These are phyloP conservation scores for Mormyrus hasselquistii DNA, from an alignment of 2,797 vertebrate genomes.

Conservation along the genomic window DNA sequence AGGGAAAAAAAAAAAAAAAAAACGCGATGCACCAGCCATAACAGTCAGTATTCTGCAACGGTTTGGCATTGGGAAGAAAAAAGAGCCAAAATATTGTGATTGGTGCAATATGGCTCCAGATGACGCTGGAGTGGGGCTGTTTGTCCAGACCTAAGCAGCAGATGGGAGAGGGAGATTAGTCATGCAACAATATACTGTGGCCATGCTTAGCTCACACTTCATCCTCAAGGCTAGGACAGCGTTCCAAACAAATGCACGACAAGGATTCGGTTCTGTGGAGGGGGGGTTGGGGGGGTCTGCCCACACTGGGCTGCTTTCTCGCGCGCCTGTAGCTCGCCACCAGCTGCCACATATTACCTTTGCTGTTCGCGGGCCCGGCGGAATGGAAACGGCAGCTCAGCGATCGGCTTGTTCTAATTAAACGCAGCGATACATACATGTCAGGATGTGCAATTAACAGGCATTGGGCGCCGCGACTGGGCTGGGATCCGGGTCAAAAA, in stretches of 20 bases:
- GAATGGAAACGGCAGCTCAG: neutral
- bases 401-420: neutral
- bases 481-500: neutral
- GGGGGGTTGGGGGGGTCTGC: neutral
- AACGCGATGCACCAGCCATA: conserved; percentile 7
- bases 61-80: conserved; percentile 13
- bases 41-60: conserved; percentile 16
- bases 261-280: neutral
- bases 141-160: conserved; percentile 25
- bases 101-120: conserved; percentile 33
- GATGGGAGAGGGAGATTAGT: conserved; percentile 33
- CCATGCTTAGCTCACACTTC: conserved; percentile 26
- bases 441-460: neutral
- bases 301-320: neutral
- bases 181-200: conserved; percentile 26
- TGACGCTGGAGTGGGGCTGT: conserved; percentile 25
- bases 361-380: neutral
- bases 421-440: neutral
- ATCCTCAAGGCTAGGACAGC: conserved; percentile 26
- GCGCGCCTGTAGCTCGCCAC: neutral
- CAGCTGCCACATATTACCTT: neutral
- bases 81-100: conserved; percentile 32
- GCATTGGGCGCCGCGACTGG: neutral
- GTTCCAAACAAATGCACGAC: conserved; percentile 22
- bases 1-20: neutral